Conservation (phyloP, 2,888 invertebrate species). For the Emmelina monodactyla region DNA sequence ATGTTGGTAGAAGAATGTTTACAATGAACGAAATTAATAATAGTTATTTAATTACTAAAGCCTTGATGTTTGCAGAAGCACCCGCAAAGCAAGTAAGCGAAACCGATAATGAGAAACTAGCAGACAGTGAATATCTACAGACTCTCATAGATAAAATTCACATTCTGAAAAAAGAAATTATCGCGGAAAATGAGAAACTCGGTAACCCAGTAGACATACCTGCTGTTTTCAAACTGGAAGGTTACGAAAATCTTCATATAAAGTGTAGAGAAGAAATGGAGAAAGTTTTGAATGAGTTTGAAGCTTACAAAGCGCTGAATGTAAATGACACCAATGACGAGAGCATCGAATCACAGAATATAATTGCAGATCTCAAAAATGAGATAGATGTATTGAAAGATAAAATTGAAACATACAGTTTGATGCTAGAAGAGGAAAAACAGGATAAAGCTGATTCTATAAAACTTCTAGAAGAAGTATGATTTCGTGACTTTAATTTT, state of each 20-base stretch:
- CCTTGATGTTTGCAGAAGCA: too few relatives aligned
- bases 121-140: conserved; percentile 59
- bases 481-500: conserved; percentile 1
- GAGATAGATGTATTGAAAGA: conserved; percentile 66
- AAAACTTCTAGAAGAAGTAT: conserved; percentile 64
- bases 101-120: conserved; percentile 53
- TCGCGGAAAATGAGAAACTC: conserved; percentile 66
- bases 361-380: conserved; percentile 27
- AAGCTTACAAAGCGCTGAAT: conserved; percentile 61
- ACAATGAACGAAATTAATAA: not conserved
- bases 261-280: conserved; percentile 73
- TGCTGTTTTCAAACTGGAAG: conserved; percentile 54
- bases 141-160: conserved; percentile 71
- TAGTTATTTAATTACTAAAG: not conserved
- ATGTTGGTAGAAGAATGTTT: not conserved
- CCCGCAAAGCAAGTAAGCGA: too few relatives aligned
- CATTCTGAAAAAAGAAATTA: conserved; percentile 67
- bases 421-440: conserved; percentile 71
- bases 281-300: conserved; percentile 70
- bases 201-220: conserved; percentile 69
- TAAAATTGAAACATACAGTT: conserved; percentile 68
- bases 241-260: conserved; percentile 48
- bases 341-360: conserved; percentile 29
- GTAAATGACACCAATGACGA: not conserved
- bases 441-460: conserved; percentile 67